Conservation (phyloP, 2,888 invertebrate genomes). For the Dusona sp. region DNA sequence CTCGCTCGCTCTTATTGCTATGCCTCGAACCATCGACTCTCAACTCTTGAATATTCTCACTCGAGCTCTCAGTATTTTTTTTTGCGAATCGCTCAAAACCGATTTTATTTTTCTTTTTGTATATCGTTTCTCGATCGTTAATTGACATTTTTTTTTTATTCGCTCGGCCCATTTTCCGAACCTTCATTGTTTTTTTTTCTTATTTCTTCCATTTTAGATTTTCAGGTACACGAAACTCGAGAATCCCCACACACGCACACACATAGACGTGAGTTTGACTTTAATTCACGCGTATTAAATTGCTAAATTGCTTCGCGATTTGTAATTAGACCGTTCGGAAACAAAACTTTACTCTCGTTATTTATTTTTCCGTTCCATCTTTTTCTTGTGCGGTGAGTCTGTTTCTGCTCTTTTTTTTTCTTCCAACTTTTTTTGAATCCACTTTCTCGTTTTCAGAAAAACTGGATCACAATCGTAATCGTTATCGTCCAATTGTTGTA, state of each 20-base stretch:
- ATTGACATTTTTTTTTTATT: constrained; percentile 61
- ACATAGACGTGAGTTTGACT: constrained; percentile 36
- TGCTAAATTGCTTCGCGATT: constrained; percentile 50
- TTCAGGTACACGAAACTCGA: constrained; percentile 66
- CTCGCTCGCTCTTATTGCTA: constrained; percentile 73
- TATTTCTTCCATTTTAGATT: constrained; percentile 27
- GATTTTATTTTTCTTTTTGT: constrained; percentile 8
- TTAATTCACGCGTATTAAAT: constrained; percentile 37
- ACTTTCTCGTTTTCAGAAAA: constrained; percentile 53
- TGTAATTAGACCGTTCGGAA: constrained; percentile 66
- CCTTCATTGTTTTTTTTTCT: constrained; percentile 17
- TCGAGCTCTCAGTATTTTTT: constrained; percentile 27
- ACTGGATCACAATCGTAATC: constrained; percentile 46
- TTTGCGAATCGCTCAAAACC: constrained; percentile 9
- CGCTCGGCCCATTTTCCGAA: constrained; percentile 19
- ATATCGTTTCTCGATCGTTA: constrained; percentile 49
- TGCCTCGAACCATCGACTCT: constrained; percentile 60
- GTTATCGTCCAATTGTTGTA: constrained; percentile 58
- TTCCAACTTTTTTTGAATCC: not conserved
- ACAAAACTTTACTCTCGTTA: constrained; percentile 60
- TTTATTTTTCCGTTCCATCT: constrained; percentile 11
- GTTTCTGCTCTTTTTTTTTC: not conserved
- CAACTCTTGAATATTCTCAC: constrained; percentile 12
- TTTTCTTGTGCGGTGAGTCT: constrained; percentile 31
- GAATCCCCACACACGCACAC: constrained; percentile 47